Conservation (phyloP, 2,888 invertebrate species). For the Callosobruchus maculatus region DNA sequence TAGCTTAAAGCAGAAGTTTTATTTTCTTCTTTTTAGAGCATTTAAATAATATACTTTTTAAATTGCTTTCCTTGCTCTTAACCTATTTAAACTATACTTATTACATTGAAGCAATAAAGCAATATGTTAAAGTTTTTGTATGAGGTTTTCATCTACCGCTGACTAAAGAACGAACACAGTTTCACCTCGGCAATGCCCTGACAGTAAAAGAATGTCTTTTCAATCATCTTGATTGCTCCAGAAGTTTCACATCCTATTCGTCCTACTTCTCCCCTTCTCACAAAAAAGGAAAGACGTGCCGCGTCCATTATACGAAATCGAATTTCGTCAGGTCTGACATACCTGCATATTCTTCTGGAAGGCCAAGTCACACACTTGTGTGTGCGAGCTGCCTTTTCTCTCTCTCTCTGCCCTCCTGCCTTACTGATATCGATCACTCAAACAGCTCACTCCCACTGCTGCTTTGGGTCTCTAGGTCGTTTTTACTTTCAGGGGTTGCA, state of each 20-base stretch:
- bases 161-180: neutral
- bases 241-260: neutral
- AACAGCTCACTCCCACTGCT: neutral
- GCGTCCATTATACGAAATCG: neutral
- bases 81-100: too few relatives aligned
- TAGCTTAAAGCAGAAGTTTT: too few relatives aligned
- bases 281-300: neutral
- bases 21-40: too few relatives aligned
- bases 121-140: too few relatives aligned
- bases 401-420: neutral
- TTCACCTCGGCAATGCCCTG: neutral
- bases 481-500: neutral
- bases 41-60: too few relatives aligned
- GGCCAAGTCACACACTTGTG: neutral
- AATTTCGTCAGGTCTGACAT: neutral
- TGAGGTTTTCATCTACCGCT: neutral
- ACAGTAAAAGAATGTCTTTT: neutral
- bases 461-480: neutral
- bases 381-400: neutral
- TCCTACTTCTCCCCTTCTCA: neutral
- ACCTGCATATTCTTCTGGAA: neutral
- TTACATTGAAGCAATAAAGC: too few relatives aligned
- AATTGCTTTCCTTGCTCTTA: too few relatives aligned
- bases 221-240: neutral
- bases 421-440: neutral